Conservation (phyloP, 2,888 invertebrate species). For the Ophion costatus region DNA sequence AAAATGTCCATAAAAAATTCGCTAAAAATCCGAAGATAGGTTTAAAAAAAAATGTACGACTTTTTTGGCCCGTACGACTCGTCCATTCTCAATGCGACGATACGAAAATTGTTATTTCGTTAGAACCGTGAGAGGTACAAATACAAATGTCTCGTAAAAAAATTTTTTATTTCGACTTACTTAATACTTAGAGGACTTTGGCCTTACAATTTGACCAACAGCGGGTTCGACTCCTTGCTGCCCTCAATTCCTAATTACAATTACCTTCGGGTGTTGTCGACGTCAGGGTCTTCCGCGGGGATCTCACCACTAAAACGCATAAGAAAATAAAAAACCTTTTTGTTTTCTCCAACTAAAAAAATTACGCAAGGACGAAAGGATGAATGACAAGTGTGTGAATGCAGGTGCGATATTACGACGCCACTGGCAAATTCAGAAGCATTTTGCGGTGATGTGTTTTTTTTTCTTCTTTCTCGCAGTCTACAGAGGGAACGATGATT, state of each 20-base stretch:
- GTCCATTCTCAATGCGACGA: not conserved
- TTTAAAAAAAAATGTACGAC: not conserved
- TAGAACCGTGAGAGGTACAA: conserved; percentile 34
- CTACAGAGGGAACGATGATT: not conserved
- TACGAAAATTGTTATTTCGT: conserved; percentile 35
- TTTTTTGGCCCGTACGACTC: not conserved
- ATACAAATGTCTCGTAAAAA: conserved; percentile 74
- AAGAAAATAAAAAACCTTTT: conserved; percentile 76
- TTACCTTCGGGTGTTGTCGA: conserved; percentile 84
- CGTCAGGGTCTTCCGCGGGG: conserved; percentile 84
- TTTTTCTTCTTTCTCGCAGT: conserved; percentile 13
- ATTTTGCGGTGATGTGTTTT: conserved; percentile 29
- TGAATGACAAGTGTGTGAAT: conserved; percentile 57
- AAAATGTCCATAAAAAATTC: not conserved
- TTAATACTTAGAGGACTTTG: conserved; percentile 82
- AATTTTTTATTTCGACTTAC: conserved; percentile 82
- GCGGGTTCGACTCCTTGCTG: conserved; percentile 81
- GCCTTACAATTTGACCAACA: conserved; percentile 82
- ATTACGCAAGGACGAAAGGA: conserved; percentile 34
- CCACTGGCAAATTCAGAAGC: conserved; percentile 57
- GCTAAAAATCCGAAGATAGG: not conserved
- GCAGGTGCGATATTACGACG: conserved; percentile 57
- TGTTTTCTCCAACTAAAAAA: conserved; percentile 37
- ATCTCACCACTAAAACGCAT: conserved; percentile 84
- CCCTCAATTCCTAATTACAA: conserved; percentile 84